phyloP scores from a whole-genome alignment of 2,113 vertebrate species.

The Kobus ellipsiprymnus region DNA sequence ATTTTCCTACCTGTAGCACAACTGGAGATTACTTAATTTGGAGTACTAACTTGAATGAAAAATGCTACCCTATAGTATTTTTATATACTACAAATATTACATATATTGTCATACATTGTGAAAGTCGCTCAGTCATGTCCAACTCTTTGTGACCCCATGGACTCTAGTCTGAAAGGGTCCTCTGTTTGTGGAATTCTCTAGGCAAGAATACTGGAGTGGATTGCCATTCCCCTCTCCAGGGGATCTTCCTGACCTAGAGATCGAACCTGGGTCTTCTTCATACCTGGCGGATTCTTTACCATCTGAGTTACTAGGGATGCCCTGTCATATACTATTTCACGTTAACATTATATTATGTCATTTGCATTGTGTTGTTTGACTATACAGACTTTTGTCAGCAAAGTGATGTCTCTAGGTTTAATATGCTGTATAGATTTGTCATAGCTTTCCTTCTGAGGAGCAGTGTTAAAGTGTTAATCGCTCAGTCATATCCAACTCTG shows the following conservation, averaged over 20 bases:
- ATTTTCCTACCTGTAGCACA: neutral
- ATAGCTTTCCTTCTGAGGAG: neutral
- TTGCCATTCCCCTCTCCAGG: neutral
- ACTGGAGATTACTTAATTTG: neutral
- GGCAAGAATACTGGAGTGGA: neutral
- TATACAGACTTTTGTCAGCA: neutral
- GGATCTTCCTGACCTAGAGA: neutral
- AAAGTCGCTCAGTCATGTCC: neutral
- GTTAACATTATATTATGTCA: neutral
- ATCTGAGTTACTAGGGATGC: neutral
- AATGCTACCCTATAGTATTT: neutral
- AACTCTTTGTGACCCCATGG: neutral
- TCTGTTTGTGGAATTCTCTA: neutral
- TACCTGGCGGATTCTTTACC: accelerated
- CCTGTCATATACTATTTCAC: neutral
- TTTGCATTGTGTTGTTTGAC: neutral
- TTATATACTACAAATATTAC: neutral
- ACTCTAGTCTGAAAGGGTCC: neutral
- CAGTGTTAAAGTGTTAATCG: neutral
- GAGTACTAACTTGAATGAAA: neutral
- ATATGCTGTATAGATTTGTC: neutral
- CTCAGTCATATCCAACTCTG: neutral
- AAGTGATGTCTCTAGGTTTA: neutral
- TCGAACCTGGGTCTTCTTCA: neutral
- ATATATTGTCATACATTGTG: neutral